Conservation (phyloP, 1,140 invertebrate species). For the Drosophila malerkotliana region DNA sequence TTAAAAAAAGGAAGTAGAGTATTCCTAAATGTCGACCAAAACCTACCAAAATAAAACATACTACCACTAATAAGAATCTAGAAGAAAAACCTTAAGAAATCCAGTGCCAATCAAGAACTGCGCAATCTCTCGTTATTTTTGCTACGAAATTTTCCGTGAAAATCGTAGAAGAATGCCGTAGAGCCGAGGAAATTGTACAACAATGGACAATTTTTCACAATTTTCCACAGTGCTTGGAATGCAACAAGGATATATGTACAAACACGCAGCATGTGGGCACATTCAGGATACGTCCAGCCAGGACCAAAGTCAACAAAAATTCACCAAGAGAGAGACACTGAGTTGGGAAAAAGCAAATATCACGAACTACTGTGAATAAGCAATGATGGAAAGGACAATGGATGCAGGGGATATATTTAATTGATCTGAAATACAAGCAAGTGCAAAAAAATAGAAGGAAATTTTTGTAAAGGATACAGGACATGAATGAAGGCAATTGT, state of each 20-base stretch:
- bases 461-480: background rate
- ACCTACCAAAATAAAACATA: background rate
- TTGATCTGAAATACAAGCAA: constrained; percentile 82
- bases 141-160: constrained; percentile 67
- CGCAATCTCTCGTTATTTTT: constrained; percentile 37
- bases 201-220: constrained; percentile 59
- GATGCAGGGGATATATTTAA: constrained; percentile 57
- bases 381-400: constrained; percentile 38
- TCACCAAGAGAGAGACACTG: constrained; percentile 1
- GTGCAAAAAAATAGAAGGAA: constrained; percentile 52
- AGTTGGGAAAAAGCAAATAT: constrained; percentile 61
- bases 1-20: constrained; percentile 1
- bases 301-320: constrained; percentile 53
- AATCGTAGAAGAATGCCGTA: constrained; percentile 47
- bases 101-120: constrained; percentile 18
- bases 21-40: constrained; percentile 2
- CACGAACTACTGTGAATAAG: constrained; percentile 54
- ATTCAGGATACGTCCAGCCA: constrained; percentile 46
- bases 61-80: background rate
- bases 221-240: constrained; percentile 30
- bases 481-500: constrained; percentile 31
- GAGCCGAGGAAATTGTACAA: constrained; percentile 62
- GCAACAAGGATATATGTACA: constrained; percentile 22
- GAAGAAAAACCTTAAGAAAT: background rate
- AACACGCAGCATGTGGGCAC: constrained; percentile 74